Conservation (phyloP, 1,140 invertebrate species). For the Condylostylus longicornis region DNA sequence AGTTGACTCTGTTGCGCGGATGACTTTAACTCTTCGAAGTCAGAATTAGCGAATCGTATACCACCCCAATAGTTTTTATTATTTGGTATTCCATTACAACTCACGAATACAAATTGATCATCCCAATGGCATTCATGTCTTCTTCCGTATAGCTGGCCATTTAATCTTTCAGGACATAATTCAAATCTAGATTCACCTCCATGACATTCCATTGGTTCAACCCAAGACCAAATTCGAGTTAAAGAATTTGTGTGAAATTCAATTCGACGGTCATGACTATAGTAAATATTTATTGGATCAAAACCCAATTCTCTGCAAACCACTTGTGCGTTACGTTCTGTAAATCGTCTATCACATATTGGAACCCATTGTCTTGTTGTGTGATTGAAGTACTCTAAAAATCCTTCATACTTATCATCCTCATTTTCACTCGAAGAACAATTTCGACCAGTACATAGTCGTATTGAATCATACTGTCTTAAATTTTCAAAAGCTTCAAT, state of each 20-base stretch:
- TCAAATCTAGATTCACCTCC: conserved; percentile 73
- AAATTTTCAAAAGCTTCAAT: conserved; percentile 37
- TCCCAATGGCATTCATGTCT: conserved; percentile 75
- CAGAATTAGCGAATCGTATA: conserved; percentile 73
- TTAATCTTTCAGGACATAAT: conserved; percentile 76
- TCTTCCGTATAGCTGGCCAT: conserved; percentile 75
- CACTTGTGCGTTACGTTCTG: conserved; percentile 85
- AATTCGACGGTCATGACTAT: conserved; percentile 60
- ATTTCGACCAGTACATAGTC: conserved; percentile 58
- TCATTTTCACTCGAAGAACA: conserved; percentile 41
- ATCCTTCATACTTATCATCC: conserved; percentile 49
- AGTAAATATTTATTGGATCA: conserved; percentile 74
- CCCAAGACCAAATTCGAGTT: conserved; percentile 83
- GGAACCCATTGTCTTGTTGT: conserved; percentile 94
- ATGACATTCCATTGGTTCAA: conserved; percentile 71
- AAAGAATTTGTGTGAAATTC: conserved; percentile 74
- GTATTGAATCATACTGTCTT: conserved; percentile 41
- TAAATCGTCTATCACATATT: conserved; percentile 89
- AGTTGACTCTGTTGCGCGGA: conserved; percentile 56
- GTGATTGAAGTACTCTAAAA: conserved; percentile 87
- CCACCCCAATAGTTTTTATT: conserved; percentile 87
- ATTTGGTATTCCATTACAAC: conserved; percentile 56
- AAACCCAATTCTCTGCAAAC: conserved; percentile 88
- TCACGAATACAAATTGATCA: conserved; percentile 82
- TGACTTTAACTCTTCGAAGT: conserved; percentile 70